phyloP scores from a whole-genome alignment of 2,888 invertebrate species.

The Andricus quercusramuli region DNA sequence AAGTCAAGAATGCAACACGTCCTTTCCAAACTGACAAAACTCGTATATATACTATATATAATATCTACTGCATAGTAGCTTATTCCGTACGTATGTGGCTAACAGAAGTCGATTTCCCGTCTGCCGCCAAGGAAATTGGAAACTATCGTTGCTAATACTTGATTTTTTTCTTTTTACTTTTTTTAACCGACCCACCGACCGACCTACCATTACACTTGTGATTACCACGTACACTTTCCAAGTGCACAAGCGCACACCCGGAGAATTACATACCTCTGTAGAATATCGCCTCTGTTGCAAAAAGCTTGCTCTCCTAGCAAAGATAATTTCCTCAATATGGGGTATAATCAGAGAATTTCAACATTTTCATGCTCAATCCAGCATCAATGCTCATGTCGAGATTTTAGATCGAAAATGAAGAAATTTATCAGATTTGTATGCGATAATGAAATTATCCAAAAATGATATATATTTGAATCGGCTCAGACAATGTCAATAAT shows the following conservation, averaged over 20 bases:
- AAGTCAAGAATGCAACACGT: constrained; percentile 22
- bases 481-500: too few relatives aligned
- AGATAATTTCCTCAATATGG: constrained; percentile 28
- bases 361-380: not conserved
- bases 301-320: constrained; percentile 20
- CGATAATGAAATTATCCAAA: not conserved
- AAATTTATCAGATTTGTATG: not conserved
- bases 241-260: constrained; percentile 1
- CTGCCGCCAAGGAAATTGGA: constrained; percentile 60
- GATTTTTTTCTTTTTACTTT: constrained; percentile 12
- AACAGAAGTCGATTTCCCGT: constrained; percentile 58
- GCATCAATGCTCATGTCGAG: not conserved
- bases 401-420: not conserved
- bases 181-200: constrained; percentile 21
- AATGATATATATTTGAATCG: too few relatives aligned
- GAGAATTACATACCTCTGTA: constrained; percentile 8
- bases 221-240: constrained; percentile 30
- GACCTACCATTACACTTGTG: constrained; percentile 25
- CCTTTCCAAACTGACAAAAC: not conserved
- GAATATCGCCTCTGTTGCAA: constrained; percentile 12
- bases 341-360: constrained; percentile 31
- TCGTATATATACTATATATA: not conserved
- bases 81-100: not conserved
- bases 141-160: constrained; percentile 45
- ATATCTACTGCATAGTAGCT: not conserved